Evolutionary conservation across 2,797 vertebrate species (phyloP).

Genomic region (Poecilia picta): DNA sequence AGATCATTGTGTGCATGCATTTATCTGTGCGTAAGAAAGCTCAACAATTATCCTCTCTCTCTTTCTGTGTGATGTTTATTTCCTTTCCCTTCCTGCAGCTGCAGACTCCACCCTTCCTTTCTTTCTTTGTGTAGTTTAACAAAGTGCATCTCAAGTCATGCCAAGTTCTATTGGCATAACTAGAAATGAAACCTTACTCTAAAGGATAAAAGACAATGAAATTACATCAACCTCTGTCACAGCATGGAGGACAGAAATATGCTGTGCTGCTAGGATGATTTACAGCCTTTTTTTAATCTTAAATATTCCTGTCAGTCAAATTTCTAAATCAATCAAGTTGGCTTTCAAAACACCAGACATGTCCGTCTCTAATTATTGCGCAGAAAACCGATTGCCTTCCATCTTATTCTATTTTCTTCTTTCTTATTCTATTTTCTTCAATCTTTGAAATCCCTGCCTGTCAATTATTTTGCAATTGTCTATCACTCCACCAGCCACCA

Average conservation of each 20-base stretch:
- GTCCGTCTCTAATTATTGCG: conserved; percentile 15
- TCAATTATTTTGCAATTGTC: conserved; percentile 49
- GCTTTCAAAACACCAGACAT: conserved; percentile 9
- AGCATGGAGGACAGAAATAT: conserved; percentile 13
- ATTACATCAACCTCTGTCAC: conserved; percentile 27
- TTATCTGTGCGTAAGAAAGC: conserved; percentile 27
- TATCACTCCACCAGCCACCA: conserved; percentile 26
- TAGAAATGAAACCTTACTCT: conserved; percentile 27
- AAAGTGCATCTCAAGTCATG: conserved; percentile 31
- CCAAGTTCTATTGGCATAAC: conserved; percentile 41
- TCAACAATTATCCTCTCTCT: conserved; percentile 58
- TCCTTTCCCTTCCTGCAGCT: conserved; percentile 63
- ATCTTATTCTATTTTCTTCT: conserved; percentile 8
- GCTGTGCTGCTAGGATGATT: conserved; percentile 4
- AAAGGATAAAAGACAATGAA: conserved; percentile 31
- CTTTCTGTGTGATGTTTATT: conserved; percentile 53
- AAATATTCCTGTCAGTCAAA: conserved; percentile 15
- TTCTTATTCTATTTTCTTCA: no score
- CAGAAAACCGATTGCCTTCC: conserved; percentile 17
- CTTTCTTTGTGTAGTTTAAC: conserved; percentile 35
- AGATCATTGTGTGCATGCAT: conserved; percentile 31
- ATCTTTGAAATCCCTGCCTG: conserved; percentile 34
- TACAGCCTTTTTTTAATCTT: conserved; percentile 3
- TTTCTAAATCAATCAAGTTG: conserved; percentile 2
- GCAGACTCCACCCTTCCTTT: conserved; percentile 57